These are phyloP conservation scores for Diorhabda elongata DNA, from an alignment of 1,140 invertebrate species.

Conservation along the genomic window DNA sequence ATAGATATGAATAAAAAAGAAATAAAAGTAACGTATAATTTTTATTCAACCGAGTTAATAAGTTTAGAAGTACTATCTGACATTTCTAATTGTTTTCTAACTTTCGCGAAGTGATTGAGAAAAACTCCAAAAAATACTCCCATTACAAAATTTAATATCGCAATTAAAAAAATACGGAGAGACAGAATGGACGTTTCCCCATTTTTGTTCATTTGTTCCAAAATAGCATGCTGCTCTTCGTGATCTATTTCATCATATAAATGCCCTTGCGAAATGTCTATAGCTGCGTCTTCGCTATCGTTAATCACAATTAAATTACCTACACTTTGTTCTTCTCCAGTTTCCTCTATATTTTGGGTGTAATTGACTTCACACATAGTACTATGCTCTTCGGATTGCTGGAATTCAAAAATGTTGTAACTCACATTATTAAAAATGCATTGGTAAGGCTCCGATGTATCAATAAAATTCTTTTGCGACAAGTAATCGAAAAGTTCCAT, in stretches of 20 bases:
- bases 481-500: constrained; percentile 34
- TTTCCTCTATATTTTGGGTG: not conserved
- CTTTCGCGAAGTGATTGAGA: constrained; percentile 2
- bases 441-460: constrained; percentile 28
- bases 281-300: not conserved
- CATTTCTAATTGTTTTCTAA: not conserved
- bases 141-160: constrained; percentile 5
- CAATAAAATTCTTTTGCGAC: constrained; percentile 25
- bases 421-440: constrained; percentile 23
- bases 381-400: constrained; percentile 4
- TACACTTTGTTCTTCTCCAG: not conserved
- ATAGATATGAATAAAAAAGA: no score
- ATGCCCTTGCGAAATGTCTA: not conserved
- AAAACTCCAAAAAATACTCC: constrained; percentile 7
- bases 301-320: not conserved
- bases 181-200: not conserved
- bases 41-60: not conserved
- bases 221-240: no score
- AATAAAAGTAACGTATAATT: no score
- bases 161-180: not conserved
- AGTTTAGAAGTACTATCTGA: constrained; percentile 15
- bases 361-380: not conserved
- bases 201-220: not conserved
- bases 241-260: not conserved
- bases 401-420: constrained; percentile 26